Conservation (phyloP, 2,888 invertebrate species). For the Electrophaes corylata region DNA sequence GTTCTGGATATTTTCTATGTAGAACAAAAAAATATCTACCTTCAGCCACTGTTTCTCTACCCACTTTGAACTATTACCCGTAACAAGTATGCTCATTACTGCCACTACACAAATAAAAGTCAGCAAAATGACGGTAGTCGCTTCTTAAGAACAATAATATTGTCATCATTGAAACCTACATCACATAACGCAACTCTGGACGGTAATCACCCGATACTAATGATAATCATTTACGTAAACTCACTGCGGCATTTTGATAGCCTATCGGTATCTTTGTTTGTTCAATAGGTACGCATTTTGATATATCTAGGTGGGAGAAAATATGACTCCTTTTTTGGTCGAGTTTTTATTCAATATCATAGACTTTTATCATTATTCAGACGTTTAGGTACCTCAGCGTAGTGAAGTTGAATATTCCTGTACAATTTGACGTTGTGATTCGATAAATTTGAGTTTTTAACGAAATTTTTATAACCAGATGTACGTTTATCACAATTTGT, state of each 20-base stretch:
- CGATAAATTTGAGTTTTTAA: too few relatives aligned
- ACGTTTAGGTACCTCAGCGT: not conserved
- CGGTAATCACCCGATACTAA: constrained; percentile 50
- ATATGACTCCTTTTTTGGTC: not conserved
- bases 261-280: constrained; percentile 37
- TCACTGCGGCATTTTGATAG: constrained; percentile 61
- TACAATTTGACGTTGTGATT: not conserved
- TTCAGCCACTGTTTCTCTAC: too few relatives aligned
- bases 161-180: not conserved
- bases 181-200: constrained; percentile 8
- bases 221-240: constrained; percentile 60
- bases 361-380: not conserved
- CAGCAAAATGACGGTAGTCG: not conserved
- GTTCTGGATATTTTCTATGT: too few relatives aligned
- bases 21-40: too few relatives aligned
- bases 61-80: too few relatives aligned
- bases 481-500: not conserved
- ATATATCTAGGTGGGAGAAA: not conserved
- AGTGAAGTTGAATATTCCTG: not conserved
- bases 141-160: not conserved
- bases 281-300: constrained; percentile 43
- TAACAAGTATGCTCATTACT: too few relatives aligned
- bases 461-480: too few relatives aligned
- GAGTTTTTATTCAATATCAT: not conserved
- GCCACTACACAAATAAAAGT: too few relatives aligned